phyloP scores from a whole-genome alignment of 2,113 vertebrate species.

The Fregetta grallaria region DNA sequence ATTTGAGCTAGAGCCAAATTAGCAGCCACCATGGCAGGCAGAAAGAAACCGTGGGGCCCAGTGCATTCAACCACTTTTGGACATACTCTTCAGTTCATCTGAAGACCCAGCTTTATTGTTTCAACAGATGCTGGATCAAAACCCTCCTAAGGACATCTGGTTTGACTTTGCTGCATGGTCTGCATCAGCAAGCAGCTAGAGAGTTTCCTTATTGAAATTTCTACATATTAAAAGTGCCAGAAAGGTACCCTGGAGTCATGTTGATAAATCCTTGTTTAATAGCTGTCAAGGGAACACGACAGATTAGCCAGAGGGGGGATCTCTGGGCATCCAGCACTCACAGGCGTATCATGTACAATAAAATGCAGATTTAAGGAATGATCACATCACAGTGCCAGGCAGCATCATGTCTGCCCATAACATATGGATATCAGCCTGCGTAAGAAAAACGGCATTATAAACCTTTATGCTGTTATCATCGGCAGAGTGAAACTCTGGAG shows the following conservation, averaged over 20 bases:
- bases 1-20: not conserved
- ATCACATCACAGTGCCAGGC: slow-evolving; percentile 7
- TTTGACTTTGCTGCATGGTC: not conserved
- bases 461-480: not conserved
- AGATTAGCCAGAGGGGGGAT: slow-evolving; percentile 41
- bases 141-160: not conserved
- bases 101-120: not conserved
- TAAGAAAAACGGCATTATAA: not conserved
- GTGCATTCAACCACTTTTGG: not conserved
- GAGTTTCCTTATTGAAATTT: not conserved
- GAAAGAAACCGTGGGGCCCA: not conserved
- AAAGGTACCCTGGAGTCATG: slow-evolving; percentile 45
- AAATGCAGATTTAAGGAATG: slow-evolving; percentile 23
- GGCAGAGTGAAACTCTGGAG: not conserved
- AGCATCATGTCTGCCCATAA: not conserved
- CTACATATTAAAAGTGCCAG: slow-evolving; percentile 30
- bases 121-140: not conserved
- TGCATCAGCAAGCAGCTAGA: slow-evolving; percentile 41
- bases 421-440: not conserved
- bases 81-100: not conserved
- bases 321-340: not conserved
- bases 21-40: not conserved
- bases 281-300: slow-evolving; percentile 28
- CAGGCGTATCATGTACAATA: not conserved
- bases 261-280: slow-evolving; percentile 54